Base-by-base conservation (phyloP, 1,140 invertebrate genomes). In the Thereuonema tuberculata region DNA sequence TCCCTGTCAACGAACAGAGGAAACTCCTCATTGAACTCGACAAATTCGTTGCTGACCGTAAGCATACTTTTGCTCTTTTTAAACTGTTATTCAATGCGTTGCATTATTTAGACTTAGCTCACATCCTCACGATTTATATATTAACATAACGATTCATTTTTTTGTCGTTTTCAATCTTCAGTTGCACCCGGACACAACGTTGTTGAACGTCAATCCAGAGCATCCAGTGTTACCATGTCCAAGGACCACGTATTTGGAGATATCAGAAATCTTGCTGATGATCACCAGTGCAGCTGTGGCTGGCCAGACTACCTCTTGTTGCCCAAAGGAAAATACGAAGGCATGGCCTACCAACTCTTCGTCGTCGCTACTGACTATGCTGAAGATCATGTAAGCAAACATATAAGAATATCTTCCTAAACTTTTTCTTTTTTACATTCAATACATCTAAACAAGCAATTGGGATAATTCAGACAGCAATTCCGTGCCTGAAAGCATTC, bases 11-110 rank as follows among this genome's bases (percentile, higher is more conserved):
- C 60, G 72, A 81, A 62, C 79, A 80, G 65, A 77, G 78, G 61
- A 74, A 78, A 29, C 76, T 80, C 66, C 85, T 84, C 65, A 78
- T 84, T 52, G 77, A 83, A 69, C 70, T 85, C 56, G 85, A 88
- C 65, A 80, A 79, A 67, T 87, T 85, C 71, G 43, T 62, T 2
- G 59, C 70, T 1, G 66, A 69, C 52, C 56, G 68, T 65, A 62
- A 57, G 27, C 2, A 9, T 15, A 15, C n/a, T n/a, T n/a, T n/a
- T n/a, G n/a, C n/a, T n/a, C n/a, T n/a, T n/a, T n/a, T n/a, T n/a
- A n/a, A n/a, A n/a, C n/a, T n/a, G n/a, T n/a, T n/a, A n/a, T n/a
- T n/a, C n/a, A n/a, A n/a, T n/a, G n/a, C n/a, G n/a, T n/a, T n/a
- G n/a, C n/a, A n/a, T n/a, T n/a, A n/a, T n/a, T n/a, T n/a, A n/a